Conservation (phyloP, 2,888 invertebrate genomes). For the Leptodirus hochenwartii region DNA sequence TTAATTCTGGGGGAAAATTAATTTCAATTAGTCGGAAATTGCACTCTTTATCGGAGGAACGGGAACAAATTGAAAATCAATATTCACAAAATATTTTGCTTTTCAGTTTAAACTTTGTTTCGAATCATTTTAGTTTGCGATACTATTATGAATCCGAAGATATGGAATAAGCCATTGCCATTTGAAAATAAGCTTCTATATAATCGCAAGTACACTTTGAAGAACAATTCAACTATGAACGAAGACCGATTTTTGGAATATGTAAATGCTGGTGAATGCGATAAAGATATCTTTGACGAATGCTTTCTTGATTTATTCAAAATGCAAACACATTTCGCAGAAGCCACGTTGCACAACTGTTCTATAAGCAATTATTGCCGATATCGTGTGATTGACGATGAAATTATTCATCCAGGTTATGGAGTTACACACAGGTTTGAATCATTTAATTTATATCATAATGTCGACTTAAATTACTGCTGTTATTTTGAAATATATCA, state of each 20-base stretch:
- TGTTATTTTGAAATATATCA: too few relatives aligned
- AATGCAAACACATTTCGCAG: conserved; percentile 4
- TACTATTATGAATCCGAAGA: conserved; percentile 5
- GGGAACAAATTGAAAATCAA: too few relatives aligned
- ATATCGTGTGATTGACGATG: conserved; percentile 14
- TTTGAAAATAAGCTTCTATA: conserved; percentile 1
- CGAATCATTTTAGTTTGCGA: conserved; percentile 7
- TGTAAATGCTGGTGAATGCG: conserved; percentile 9
- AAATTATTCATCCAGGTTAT: conserved; percentile 19
- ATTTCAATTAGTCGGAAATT: too few relatives aligned
- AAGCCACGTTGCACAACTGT: conserved; percentile 11
- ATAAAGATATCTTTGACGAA: conserved; percentile 13
- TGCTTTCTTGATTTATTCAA: conserved; percentile 13
- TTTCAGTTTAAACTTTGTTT: too few relatives aligned
- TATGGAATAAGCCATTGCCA: conserved; percentile 7
- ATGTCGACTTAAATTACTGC: too few relatives aligned
- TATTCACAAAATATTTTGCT: background rate
- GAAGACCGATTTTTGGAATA: conserved; percentile 9
- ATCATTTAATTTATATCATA: conserved; percentile 2
- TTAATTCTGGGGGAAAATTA: too few relatives aligned
- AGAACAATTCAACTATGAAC: background rate
- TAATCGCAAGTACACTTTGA: background rate
- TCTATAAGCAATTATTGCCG: conserved; percentile 12
- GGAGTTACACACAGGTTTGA: conserved; percentile 22
- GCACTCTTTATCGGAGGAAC: too few relatives aligned